These are phyloP conservation scores for Oenanthe oenanthe DNA, from an alignment of 2,113 vertebrate genomes.

Conservation along the genomic window DNA sequence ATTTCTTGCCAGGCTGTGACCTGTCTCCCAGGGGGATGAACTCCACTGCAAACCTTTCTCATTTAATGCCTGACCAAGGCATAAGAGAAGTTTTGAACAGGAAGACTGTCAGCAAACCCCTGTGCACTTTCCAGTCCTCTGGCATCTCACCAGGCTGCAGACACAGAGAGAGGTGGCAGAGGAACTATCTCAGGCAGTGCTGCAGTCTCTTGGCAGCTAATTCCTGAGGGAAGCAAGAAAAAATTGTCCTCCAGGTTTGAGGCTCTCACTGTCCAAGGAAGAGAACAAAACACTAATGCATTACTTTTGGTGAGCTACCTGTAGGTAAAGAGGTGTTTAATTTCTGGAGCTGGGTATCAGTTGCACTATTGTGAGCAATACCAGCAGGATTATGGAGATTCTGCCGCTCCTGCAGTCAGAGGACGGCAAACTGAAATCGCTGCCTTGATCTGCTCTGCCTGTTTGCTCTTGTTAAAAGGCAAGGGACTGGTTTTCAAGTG, in stretches of 20 bases:
- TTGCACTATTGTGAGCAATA: background rate
- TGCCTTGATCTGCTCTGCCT: slow-evolving; percentile 5
- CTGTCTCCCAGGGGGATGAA: background rate
- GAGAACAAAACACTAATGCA: background rate
- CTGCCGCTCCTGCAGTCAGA: background rate
- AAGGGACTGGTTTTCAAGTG: background rate
- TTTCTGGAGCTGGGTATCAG: background rate
- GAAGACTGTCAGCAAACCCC: background rate
- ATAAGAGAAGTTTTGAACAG: background rate
- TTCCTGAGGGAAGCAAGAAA: background rate
- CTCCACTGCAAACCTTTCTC: background rate
- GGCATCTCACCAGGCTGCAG: background rate
- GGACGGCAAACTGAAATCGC: background rate
- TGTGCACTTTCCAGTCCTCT: background rate
- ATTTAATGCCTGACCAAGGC: background rate
- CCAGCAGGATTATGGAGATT: background rate
- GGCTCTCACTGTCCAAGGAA: background rate
- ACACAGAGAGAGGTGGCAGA: background rate
- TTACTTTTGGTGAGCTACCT: background rate
- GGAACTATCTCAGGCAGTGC: background rate
- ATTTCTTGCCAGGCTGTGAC: background rate
- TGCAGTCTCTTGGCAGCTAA: background rate
- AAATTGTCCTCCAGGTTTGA: background rate
- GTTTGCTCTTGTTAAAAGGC: slow-evolving; percentile 27
- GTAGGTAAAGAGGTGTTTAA: background rate